phyloP scores from a whole-genome alignment of 2,888 invertebrate species.

The Rhabditoides inermis region DNA sequence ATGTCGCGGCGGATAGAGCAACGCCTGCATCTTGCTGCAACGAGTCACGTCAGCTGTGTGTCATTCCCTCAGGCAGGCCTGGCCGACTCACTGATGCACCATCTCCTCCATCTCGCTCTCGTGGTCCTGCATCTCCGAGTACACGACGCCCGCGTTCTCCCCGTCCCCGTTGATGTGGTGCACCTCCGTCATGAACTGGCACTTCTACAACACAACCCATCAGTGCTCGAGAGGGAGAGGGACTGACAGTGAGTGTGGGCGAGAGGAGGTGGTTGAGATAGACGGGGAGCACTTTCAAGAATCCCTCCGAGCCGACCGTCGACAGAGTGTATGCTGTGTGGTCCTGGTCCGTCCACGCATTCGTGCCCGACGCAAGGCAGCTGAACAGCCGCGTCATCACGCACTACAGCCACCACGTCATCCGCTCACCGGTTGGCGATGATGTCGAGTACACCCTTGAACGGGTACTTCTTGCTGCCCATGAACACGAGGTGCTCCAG shows the following conservation, averaged over 20 bases:
- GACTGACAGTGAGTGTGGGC: constrained; percentile 66
- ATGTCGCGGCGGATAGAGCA: constrained; percentile 67
- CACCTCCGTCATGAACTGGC: constrained; percentile 78
- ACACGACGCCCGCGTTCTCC: constrained; percentile 85
- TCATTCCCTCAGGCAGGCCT: neutral
- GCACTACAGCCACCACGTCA: neutral
- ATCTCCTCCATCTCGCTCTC: constrained; percentile 50
- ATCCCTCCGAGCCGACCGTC: constrained; percentile 75
- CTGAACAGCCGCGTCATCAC: neutral
- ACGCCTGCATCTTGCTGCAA: constrained; percentile 19
- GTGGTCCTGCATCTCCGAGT: constrained; percentile 73
- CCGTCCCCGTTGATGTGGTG: constrained; percentile 82
- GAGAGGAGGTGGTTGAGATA: constrained; percentile 81
- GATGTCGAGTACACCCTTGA: constrained; percentile 63
- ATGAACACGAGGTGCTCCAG: constrained; percentile 82
- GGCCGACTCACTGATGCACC: constrained; percentile 18
- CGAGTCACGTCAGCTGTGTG: no score
- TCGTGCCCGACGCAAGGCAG: constrained; percentile 71
- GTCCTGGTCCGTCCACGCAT: constrained; percentile 77
- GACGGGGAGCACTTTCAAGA: constrained; percentile 77
- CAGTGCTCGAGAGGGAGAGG: neutral
- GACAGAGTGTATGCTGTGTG: constrained; percentile 82
- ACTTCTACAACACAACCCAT: constrained; percentile 56
- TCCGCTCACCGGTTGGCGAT: constrained; percentile 78
- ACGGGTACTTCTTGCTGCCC: constrained; percentile 77